Conservation (phyloP, 1,140 invertebrate genomes). For the Tetramorium alpestre region DNA sequence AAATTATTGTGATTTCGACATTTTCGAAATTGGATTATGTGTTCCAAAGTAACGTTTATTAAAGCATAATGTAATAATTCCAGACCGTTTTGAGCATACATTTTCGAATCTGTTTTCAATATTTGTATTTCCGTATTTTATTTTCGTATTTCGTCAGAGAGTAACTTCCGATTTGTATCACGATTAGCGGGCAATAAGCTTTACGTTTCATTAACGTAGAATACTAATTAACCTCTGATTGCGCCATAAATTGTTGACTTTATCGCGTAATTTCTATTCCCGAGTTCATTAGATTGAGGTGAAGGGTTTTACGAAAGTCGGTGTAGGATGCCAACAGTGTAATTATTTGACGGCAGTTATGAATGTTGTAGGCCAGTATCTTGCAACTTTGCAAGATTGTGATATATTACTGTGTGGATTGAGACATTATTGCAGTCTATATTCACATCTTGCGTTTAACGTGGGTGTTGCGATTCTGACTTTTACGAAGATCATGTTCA, state of each 20-base stretch:
- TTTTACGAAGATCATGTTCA: constrained; percentile 45
- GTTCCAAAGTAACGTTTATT: neutral
- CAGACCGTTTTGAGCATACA: neutral
- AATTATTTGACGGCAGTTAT: constrained; percentile 44
- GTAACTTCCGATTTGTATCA: neutral
- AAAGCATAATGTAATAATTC: neutral
- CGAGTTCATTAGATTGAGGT: constrained; percentile 1
- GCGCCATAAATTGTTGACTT: constrained; percentile 41
- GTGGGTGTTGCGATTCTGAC: constrained; percentile 25
- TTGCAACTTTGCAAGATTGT: constrained; percentile 42
- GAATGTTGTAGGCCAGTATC: constrained; percentile 21
- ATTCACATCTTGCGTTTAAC: constrained; percentile 14
- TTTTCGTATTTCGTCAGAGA: neutral
- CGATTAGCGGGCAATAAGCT: neutral
- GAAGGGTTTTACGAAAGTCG: constrained; percentile 12
- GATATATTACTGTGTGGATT: constrained; percentile 46
- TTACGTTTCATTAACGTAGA: constrained; percentile 25
- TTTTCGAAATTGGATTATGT: neutral
- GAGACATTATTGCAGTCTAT: constrained; percentile 36
- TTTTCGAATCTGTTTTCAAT: neutral
- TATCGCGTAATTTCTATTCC: constrained; percentile 43
- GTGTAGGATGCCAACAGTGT: constrained; percentile 40
- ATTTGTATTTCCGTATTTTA: neutral
- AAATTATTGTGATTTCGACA: neutral
- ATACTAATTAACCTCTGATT: constrained; percentile 24